Base-by-base conservation (phyloP, 2,888 invertebrate species). In the Cecidostiba fungosa region DNA sequence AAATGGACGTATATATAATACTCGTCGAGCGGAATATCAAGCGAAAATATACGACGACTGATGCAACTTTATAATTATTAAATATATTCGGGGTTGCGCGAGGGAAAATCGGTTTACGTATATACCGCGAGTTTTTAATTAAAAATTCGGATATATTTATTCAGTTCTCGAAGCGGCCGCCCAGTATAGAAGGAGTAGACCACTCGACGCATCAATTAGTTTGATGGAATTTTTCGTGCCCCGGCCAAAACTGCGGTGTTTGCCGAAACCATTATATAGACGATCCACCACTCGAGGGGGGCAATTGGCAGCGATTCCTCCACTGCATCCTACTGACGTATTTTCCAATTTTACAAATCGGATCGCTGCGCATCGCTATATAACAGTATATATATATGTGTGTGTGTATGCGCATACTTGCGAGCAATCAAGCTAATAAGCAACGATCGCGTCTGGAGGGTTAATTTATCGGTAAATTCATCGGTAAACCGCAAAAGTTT, bases 141-240 rank as follows among this genome's bases (percentile, higher is more conserved):
- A 19, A 76, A 76, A 82, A 69, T 66, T 32, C 74, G 62, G 32
- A 74, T 70, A 74, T 70, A 54, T 54, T 70, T 54, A 72, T 59
- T 8, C 23, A 50, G 76, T 50, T 62, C 26, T 59, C 59, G 39
- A 26, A 43, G 14, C 2, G 36, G 4, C 14, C 5, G 54, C 43
- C 32, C 16, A 54, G 16, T 26, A 19, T 32, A 23, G 70, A 79
- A 8, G 3, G 32, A 47, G 12, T 69, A 26, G 19, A 50, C 1
- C 23, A 19, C 76, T 26, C 23, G 39, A 50, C 19, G 66, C 73
- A 50, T 69, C 82, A 82, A 85, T 85, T 85, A 85, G 50, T 85
- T 85, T 85, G 85, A 85, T 85, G 85, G 26, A 74, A 85, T 78
- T 85, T 78, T 82, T 78, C 78, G 72, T 4, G 62, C 26, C 3